phyloP scores from a whole-genome alignment of 2,888 invertebrate genomes.

The Cancer borealis region DNA sequence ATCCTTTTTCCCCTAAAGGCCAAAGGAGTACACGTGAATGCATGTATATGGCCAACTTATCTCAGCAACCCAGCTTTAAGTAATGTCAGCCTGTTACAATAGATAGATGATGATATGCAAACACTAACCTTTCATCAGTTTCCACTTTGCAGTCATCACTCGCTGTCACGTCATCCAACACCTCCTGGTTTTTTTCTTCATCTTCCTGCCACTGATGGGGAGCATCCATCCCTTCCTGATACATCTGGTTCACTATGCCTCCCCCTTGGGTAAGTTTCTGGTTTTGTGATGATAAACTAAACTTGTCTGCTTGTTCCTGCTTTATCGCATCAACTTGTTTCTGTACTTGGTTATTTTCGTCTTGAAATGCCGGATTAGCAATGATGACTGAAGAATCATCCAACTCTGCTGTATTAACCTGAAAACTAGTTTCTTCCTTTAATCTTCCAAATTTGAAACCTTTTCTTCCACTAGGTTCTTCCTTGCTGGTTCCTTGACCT shows the following conservation, averaged over 20 bases:
- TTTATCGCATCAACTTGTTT: background rate
- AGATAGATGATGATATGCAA: background rate
- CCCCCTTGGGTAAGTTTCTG: background rate
- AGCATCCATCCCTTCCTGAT: background rate
- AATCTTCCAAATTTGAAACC: conserved; percentile 71
- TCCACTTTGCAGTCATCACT: background rate
- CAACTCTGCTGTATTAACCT: background rate
- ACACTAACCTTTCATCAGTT: background rate
- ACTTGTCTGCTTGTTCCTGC: background rate
- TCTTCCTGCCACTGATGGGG: background rate
- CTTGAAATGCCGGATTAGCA: conserved; percentile 70
- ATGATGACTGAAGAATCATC: conserved; percentile 67
- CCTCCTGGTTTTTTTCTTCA: background rate
- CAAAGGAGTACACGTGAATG: background rate
- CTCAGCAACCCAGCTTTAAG: background rate
- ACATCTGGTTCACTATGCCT: background rate
- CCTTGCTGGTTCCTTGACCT: background rate
- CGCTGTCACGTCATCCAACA: background rate
- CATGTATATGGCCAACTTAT: background rate
- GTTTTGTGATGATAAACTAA: background rate
- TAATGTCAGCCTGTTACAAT: background rate
- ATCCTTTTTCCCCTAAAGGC: no score
- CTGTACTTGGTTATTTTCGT: conserved; percentile 6
- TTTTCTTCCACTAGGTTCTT: conserved; percentile 46
- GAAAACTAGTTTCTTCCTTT: conserved; percentile 62